A percentile compares a stretch with the other conserved stretches of the same genome.
Conservation (phyloP, 2,888 invertebrate genomes). For the Amphipyra berbera region DNA sequence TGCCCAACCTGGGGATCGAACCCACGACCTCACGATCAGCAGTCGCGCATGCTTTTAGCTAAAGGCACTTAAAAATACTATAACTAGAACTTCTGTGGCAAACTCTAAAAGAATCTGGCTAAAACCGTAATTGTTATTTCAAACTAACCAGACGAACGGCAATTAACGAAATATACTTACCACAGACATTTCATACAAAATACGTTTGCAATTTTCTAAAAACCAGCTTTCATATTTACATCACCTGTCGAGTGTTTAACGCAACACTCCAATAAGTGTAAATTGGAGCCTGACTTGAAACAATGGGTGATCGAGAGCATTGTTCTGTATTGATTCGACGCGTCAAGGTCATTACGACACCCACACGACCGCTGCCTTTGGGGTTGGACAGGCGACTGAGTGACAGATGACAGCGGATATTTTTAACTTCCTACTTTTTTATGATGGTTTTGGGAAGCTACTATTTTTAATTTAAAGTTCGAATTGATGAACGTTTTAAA, state of each 20-base stretch:
- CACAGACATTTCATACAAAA: slow-evolving; percentile 24
- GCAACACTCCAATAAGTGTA: slow-evolving; percentile 50
- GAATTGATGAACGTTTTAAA: too few species aligned
- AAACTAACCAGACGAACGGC: slow-evolving; percentile 25
- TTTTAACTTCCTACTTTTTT: slow-evolving; percentile 27
- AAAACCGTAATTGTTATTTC: slow-evolving; percentile 15
- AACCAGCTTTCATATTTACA: slow-evolving; percentile 48
- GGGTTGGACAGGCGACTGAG: slow-evolving; percentile 50
- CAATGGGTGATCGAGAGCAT: slow-evolving; percentile 77
- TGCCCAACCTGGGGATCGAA: too few species aligned
- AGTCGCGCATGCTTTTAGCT: too few species aligned
- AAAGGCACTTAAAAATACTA: too few species aligned
- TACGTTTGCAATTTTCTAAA: slow-evolving; percentile 43
- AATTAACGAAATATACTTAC: slow-evolving; percentile 37
- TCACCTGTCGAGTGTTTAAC: slow-evolving; percentile 44
- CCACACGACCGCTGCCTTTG: slow-evolving; percentile 57
- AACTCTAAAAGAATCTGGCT: not conserved
- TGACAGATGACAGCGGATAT: slow-evolving; percentile 54
- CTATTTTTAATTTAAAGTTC: too few species aligned
- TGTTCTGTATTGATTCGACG: slow-evolving; percentile 71
- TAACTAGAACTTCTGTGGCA: not conserved
- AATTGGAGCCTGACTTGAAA: slow-evolving; percentile 63
- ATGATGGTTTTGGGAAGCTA: not conserved
- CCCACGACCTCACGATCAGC: too few species aligned
- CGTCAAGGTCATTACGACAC: slow-evolving; percentile 75